Conservation (phyloP, 1,140 invertebrate species). For the Geopemphigus sp. region DNA sequence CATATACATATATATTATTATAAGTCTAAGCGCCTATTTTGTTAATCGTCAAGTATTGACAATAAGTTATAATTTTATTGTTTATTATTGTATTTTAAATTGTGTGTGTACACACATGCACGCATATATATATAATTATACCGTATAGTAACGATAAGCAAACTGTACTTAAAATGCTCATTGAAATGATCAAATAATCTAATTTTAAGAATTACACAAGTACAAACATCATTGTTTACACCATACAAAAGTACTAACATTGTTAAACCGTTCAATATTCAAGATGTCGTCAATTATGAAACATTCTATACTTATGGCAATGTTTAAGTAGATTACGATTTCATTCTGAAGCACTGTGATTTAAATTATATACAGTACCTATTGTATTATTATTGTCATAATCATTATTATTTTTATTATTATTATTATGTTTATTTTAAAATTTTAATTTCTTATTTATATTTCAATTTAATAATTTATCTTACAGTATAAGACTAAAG, state of each 20-base stretch:
- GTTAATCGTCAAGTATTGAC: slow-evolving; percentile 24
- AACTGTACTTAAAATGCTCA: slow-evolving; percentile 36
- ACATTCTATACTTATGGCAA: slow-evolving; percentile 21
- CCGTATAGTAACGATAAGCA: background rate
- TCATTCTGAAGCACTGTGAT: slow-evolving; percentile 35
- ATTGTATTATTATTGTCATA: background rate
- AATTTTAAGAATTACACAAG: slow-evolving; percentile 29
- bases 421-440: too few relatives aligned
- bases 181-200: slow-evolving; percentile 39
- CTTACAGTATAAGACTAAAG: slow-evolving; percentile 9
- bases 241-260: slow-evolving; percentile 18
- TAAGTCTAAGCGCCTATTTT: slow-evolving; percentile 36
- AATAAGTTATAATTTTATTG: slow-evolving; percentile 26
- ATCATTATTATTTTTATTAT: too few relatives aligned
- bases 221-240: slow-evolving; percentile 15
- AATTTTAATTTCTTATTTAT: slow-evolving; percentile 20
- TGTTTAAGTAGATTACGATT: slow-evolving; percentile 23
- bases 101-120: too few relatives aligned
- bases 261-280: background rate
- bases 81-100: background rate
- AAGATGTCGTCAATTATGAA: background rate
- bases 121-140: background rate
- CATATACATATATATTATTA: slow-evolving; percentile 8
- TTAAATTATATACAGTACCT: slow-evolving; percentile 33
- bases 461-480: slow-evolving; percentile 27